phyloP scores from a whole-genome alignment of 2,888 invertebrate genomes.

The Aleiodes testaceus region DNA sequence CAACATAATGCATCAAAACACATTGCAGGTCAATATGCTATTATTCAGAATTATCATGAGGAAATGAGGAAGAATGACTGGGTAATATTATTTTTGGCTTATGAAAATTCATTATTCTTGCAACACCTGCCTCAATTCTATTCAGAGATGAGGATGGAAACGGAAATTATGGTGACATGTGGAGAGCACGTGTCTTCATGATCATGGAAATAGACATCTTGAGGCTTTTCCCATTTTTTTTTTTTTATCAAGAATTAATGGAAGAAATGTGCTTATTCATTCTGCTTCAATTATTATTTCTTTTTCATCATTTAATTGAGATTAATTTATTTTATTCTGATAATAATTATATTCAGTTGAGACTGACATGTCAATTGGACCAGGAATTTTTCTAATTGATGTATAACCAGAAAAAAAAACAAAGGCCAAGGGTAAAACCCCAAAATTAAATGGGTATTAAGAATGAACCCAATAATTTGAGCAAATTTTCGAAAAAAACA shows the following conservation, averaged over 20 bases:
- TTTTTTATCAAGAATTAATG: neutral
- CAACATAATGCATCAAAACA: neutral
- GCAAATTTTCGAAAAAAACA: conserved; percentile 23
- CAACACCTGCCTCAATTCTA: neutral
- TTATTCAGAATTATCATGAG: neutral
- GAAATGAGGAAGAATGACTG: conserved; percentile 18
- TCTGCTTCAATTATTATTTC: conserved; percentile 43
- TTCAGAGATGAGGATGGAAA: neutral
- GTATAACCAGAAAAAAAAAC: neutral
- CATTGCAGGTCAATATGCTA: conserved; percentile 11
- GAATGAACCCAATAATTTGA: conserved; percentile 6
- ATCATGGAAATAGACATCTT: neutral
- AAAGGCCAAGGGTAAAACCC: neutral
- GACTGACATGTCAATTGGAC: conserved; percentile 6
- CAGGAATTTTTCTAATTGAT: neutral
- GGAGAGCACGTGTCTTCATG: conserved; percentile 48
- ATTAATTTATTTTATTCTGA: neutral
- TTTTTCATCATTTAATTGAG: neutral
- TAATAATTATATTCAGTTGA: neutral
- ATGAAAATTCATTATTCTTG: neutral
- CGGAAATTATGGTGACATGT: conserved; percentile 43
- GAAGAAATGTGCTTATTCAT: conserved; percentile 49
- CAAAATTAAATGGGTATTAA: conserved; percentile 17
- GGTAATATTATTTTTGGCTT: neutral
- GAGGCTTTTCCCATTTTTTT: neutral